Evolutionary conservation across 2,888 invertebrate genomes (phyloP), one percentile per base, ranked within the genome.

Genomic region (Criorhina ranunculi): DNA sequence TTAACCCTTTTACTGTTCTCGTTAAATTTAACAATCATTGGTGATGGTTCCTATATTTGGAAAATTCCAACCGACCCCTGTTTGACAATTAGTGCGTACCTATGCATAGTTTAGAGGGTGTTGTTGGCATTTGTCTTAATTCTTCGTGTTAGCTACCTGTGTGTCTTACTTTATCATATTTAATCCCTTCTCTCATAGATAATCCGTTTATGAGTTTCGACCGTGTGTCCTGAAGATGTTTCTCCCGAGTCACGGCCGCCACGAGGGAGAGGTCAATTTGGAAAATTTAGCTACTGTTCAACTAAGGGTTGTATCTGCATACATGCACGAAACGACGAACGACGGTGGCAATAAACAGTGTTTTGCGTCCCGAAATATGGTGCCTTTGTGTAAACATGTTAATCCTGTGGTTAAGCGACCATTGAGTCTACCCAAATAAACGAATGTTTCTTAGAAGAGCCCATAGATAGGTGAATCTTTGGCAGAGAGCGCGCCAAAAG

Each of bases 381-480:
- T 49, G 37, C 29, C 66, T 76, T 76, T 87, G 87, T 87, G 88
- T 88, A 89, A 89, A 90, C 89, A 89, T 88, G 89, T 89, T 91
- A 90, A 91, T 90, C 90, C 90, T 91, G 90, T 89, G 91, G 90
- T 91, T 90, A 89, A 89, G 90, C 88, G 89, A 88, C 88, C 88
- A 90, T 90, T 89, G 89, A 89, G 89, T 88, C 87, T 86, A 89
- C 89, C 88, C 89, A 90, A 90, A 90, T 90, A 90, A 87, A 88
- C 85, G 86, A 69, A 55, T 12, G 24, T 33, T 83, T 62, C 62
- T 29, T 15, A 42, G 79, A 79, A 82, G 55, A 11, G 55, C 57
- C 42, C 64, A 72, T 40, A 57, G 46, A n/a, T 46, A 72, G 7
- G 29, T 12, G 11, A 9, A 9, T 29, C 0, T 9, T 24, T 33